A percentile compares a stretch with the other conserved stretches of the same genome.
phyloP scores from a whole-genome alignment of 1,140 invertebrate species.

The Drosophila murphyi region DNA sequence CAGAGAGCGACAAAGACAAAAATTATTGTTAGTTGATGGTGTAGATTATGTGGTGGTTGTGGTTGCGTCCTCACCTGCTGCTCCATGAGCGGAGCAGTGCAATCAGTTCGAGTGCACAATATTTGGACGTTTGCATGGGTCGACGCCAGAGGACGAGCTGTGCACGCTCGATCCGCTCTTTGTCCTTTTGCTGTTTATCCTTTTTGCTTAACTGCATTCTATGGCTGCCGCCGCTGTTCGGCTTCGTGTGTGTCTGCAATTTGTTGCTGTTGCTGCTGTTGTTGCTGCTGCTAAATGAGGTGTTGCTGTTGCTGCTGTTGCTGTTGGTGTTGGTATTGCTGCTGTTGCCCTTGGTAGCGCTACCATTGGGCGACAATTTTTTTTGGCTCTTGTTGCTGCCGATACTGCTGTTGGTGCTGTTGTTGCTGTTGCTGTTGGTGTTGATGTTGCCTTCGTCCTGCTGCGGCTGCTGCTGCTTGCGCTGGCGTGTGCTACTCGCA shows the following conservation, averaged over 20 bases:
- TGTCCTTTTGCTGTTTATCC: constrained; percentile 84
- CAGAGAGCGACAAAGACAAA: constrained; percentile 20
- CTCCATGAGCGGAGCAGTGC: constrained; percentile 87
- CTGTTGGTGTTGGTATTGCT: constrained; percentile 19
- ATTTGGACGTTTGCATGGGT: constrained; percentile 93
- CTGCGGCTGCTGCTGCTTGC: constrained; percentile 20
- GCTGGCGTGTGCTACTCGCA: constrained; percentile 52
- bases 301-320: constrained; percentile 34
- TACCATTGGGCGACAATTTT: background rate
- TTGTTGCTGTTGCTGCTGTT: constrained; percentile 29
- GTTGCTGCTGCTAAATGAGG: constrained; percentile 29
- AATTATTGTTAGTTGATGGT: constrained; percentile 4
- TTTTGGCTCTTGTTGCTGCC: constrained; percentile 23
- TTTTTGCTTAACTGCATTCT: constrained; percentile 56
- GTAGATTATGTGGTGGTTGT: background rate
- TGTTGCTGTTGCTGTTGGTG: constrained; percentile 33
- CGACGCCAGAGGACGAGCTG: constrained; percentile 94
- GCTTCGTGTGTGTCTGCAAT: constrained; percentile 45
- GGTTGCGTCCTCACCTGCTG: constrained; percentile 83
- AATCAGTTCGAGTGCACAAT: constrained; percentile 91
- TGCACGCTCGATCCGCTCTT: constrained; percentile 85
- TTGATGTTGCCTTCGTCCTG: constrained; percentile 39
- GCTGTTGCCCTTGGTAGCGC: constrained; percentile 24
- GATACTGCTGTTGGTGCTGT: constrained; percentile 14
- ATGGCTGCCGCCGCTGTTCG: constrained; percentile 12